Conservation (phyloP, 2,888 invertebrate genomes). For the Phasia obesa region DNA sequence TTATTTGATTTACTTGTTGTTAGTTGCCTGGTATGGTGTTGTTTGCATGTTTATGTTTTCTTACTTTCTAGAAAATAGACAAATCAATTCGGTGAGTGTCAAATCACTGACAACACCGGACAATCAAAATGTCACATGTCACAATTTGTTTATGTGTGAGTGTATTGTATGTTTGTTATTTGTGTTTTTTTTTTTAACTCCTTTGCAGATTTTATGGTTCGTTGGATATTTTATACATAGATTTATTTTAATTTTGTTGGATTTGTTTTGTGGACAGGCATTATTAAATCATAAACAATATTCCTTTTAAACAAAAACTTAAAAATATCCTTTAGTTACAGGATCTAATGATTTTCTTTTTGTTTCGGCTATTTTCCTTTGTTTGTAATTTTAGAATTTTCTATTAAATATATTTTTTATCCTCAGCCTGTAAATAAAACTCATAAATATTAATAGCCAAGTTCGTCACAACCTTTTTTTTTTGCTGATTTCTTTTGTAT, state of each 20-base stretch:
- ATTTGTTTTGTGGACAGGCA: neutral
- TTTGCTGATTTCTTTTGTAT: neutral
- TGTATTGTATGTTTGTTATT: neutral
- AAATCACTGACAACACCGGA: slow-evolving; percentile 72
- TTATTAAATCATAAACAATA: slow-evolving; percentile 8
- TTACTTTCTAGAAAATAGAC: slow-evolving; percentile 55
- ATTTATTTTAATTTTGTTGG: slow-evolving; percentile 10
- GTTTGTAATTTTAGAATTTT: no score
- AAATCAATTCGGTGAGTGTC: slow-evolving; percentile 72
- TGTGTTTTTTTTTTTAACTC: neutral
- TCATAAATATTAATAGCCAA: slow-evolving; percentile 14
- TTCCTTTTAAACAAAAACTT: neutral
- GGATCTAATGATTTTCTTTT: no score
- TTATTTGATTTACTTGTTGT: slow-evolving; percentile 39
- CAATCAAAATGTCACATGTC: slow-evolving; percentile 67
- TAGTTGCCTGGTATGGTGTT: slow-evolving; percentile 38
- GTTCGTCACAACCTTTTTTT: slow-evolving; percentile 22
- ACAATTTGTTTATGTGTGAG: slow-evolving; percentile 44
- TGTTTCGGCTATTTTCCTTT: no score
- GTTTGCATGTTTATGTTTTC: slow-evolving; percentile 38
- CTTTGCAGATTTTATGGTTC: slow-evolving; percentile 34
- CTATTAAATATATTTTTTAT: no score
- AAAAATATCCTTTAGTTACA: neutral
- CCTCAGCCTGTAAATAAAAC: no score
- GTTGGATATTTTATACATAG: slow-evolving; percentile 12